Percentiles rank a stretch among this genome's conserved stretches.
These are phyloP conservation scores for Erebia epiphron DNA, from an alignment of 2,888 invertebrate genomes.

Conservation along the genomic window DNA sequence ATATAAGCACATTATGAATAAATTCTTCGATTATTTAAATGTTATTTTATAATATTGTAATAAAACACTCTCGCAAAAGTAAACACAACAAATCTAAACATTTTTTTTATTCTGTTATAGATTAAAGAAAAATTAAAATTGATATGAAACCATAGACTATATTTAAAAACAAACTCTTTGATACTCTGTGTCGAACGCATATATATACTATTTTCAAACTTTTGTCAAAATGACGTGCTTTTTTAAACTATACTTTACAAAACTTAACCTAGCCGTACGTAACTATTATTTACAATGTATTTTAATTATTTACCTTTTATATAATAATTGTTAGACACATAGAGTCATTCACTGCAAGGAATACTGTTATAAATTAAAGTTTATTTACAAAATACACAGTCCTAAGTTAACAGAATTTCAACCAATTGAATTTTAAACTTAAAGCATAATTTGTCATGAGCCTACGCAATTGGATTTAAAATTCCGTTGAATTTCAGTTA, in stretches of 20 bases:
- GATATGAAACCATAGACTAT: slow-evolving; percentile 27
- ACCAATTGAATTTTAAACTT: slow-evolving; percentile 54
- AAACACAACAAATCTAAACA: slow-evolving; percentile 19
- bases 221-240: slow-evolving; percentile 20
- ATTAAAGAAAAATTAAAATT: slow-evolving; percentile 20
- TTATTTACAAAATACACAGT: slow-evolving; percentile 64
- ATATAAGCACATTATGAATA: slow-evolving; percentile 15
- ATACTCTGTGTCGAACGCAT: slow-evolving; percentile 28
- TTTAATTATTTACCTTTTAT: slow-evolving; percentile 17
- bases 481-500: not conserved
- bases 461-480: slow-evolving; percentile 1
- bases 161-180: slow-evolving; percentile 23
- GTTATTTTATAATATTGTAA: slow-evolving; percentile 1
- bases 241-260: slow-evolving; percentile 25
- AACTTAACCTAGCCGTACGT: slow-evolving; percentile 22
- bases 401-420: slow-evolving; percentile 54
- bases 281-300: slow-evolving; percentile 43
- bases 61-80: not conserved
- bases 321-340: slow-evolving; percentile 47
- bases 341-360: slow-evolving; percentile 49
- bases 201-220: slow-evolving; percentile 24
- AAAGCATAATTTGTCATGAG: slow-evolving; percentile 51
- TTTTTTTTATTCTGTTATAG: not conserved
- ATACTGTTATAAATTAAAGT: slow-evolving; percentile 73
- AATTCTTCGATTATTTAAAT: slow-evolving; percentile 28